Base-by-base conservation (phyloP, 2,888 invertebrate genomes). In the Monoplex corrugatus region DNA sequence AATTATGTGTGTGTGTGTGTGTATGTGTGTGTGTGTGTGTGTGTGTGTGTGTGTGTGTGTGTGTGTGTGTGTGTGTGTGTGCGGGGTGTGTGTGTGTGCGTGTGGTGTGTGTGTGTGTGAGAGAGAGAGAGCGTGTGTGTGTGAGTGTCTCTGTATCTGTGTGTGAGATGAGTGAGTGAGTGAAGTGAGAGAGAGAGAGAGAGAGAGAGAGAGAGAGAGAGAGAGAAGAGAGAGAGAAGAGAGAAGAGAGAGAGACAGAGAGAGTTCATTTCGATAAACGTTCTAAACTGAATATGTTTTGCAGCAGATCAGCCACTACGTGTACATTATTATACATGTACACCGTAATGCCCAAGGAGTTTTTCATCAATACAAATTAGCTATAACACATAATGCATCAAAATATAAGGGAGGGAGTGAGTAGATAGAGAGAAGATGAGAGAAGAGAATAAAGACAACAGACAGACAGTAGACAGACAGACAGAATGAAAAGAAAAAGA, bases 371-470 rank as follows among this genome's bases (percentile, higher is more conserved):
- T n/a, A n/a, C n/a, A n/a, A n/a, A n/a, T n/a, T n/a, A n/a, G n/a
- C n/a, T n/a, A n/a, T n/a, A n/a, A n/a, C n/a, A n/a, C n/a, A n/a
- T n/a, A n/a, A n/a, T n/a, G n/a, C n/a, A n/a, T n/a, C n/a, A n/a
- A n/a, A n/a, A 50, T 19, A 50, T 19, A 50, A 50, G 50, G 19
- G 50, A 50, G 50, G 50, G 50, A 19, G 50, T 8, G 50, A 19
- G 50, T 8, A 50, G 50, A 50, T 8, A 50, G 50, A 50, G 50
- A 50, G 50, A 50, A 19, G 19, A 19, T 13, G 50, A 90, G 75
- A 89, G 89, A 90, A 72, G 72, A 89, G 44, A 89, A 28, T 8
- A 38, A 45, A 38, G 87, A 63, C 87, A 13, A 87, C 63, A 87
- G 86, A 87, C 63, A 57, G 68, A 83, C 43, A n/a, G 68, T n/a